Conservation (phyloP, 2,888 invertebrate genomes). For the Diloba caeruleocephala region DNA sequence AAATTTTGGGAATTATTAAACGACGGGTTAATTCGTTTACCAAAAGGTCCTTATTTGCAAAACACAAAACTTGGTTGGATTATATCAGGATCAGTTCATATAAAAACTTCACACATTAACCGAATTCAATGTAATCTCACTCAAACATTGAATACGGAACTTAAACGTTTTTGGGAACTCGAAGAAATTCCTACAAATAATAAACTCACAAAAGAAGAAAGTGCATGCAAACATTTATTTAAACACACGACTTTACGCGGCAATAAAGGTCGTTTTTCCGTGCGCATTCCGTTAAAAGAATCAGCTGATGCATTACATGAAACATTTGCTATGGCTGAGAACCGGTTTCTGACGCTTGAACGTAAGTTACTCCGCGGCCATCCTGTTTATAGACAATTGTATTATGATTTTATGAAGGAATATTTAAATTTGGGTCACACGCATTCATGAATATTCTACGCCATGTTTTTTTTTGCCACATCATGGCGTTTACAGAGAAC, state of each 20-base stretch:
- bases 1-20: conserved; percentile 6
- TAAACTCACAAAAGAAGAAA: conserved; percentile 7
- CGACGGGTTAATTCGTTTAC: conserved; percentile 7
- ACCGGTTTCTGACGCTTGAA: conserved; percentile 26
- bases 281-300: conserved; percentile 15
- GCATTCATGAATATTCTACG: neutral
- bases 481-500: conserved; percentile 11
- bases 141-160: conserved; percentile 9
- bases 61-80: conserved; percentile 19
- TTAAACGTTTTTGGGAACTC: conserved; percentile 23
- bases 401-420: conserved; percentile 18
- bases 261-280: conserved; percentile 18
- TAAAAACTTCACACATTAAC: neutral
- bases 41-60: conserved; percentile 16
- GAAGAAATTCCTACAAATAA: conserved; percentile 7
- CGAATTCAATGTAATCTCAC: conserved; percentile 12
- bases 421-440: conserved; percentile 15
- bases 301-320: conserved; percentile 17
- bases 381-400: conserved; percentile 11
- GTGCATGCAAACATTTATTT: conserved; percentile 20
- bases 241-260: conserved; percentile 4
- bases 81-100: conserved; percentile 9
- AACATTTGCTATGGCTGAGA: conserved; percentile 12
- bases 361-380: conserved; percentile 12
- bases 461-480: conserved; percentile 20